Conservation (phyloP, 2,797 vertebrate genomes). For the Mus minutoides region DNA sequence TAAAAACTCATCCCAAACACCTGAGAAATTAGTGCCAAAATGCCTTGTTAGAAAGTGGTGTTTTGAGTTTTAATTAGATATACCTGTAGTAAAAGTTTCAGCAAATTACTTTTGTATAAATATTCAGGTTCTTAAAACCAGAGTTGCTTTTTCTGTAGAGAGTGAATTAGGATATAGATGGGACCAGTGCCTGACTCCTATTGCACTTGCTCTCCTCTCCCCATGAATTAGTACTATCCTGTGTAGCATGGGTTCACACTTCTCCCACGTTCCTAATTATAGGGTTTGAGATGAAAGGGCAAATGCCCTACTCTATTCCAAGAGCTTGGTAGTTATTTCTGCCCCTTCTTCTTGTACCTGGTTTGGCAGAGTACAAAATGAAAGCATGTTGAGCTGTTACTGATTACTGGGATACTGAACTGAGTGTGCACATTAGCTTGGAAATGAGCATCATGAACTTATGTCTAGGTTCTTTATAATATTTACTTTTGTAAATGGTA, state of each 20-base stretch:
- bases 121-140: background rate
- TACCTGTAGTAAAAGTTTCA: background rate
- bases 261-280: slow-evolving; percentile 1
- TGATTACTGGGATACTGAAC: background rate
- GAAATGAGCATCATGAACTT: background rate
- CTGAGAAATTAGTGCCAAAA: background rate
- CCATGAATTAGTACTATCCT: accelerated
- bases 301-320: background rate
- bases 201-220: background rate
- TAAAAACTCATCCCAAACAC: background rate
- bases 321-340: background rate
- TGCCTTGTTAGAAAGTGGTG: background rate
- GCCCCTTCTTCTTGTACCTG: background rate
- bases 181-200: background rate
- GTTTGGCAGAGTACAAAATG: background rate
- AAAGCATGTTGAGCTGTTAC: background rate
- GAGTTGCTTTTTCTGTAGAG: background rate
- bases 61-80: background rate
- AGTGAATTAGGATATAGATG: background rate
- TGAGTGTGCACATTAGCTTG: background rate
- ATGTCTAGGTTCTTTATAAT: background rate
- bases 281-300: slow-evolving; percentile 22
- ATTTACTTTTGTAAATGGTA: background rate
- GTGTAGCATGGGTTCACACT: background rate
- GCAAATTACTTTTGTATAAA: background rate